Conservation (phyloP, 2,797 vertebrate genomes). For the Falco columbarius region DNA sequence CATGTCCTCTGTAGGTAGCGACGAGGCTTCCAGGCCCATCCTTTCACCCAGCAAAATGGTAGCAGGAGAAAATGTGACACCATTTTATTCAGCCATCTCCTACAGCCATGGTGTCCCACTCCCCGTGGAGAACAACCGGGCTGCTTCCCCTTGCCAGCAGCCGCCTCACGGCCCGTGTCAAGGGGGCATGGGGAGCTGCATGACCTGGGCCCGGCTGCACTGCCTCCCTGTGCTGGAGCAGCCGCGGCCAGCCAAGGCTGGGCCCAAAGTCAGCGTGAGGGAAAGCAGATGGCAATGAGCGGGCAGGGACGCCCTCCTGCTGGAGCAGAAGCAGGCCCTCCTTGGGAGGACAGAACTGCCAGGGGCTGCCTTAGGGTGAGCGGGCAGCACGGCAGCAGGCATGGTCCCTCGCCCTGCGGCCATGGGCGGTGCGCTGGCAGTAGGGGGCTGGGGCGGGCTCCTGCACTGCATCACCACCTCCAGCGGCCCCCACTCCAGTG, state of each 20-base stretch:
- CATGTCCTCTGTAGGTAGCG: background rate
- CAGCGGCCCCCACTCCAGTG: background rate
- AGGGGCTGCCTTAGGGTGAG: background rate
- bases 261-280: background rate
- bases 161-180: background rate
- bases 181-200: background rate
- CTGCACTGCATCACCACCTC: too few relatives aligned
- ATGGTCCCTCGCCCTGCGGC: background rate
- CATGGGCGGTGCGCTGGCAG: background rate
- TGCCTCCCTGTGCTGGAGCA: background rate
- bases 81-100: background rate
- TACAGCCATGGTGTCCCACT: background rate
- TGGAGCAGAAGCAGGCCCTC: background rate
- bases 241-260: background rate
- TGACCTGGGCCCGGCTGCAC: background rate
- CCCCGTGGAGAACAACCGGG: background rate
- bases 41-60: conserved; percentile 50
- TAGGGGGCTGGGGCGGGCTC: background rate
- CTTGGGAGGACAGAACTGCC: background rate
- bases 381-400: background rate
- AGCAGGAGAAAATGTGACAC: conserved; percentile 5
- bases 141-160: background rate
- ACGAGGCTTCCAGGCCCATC: conserved; percentile 11
- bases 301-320: background rate
- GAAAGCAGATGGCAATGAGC: background rate